Evolutionary conservation across 2,113 vertebrate genomes (phyloP), one percentile per base, ranked within the genome.

Genomic region (Sylvia atricapilla): DNA sequence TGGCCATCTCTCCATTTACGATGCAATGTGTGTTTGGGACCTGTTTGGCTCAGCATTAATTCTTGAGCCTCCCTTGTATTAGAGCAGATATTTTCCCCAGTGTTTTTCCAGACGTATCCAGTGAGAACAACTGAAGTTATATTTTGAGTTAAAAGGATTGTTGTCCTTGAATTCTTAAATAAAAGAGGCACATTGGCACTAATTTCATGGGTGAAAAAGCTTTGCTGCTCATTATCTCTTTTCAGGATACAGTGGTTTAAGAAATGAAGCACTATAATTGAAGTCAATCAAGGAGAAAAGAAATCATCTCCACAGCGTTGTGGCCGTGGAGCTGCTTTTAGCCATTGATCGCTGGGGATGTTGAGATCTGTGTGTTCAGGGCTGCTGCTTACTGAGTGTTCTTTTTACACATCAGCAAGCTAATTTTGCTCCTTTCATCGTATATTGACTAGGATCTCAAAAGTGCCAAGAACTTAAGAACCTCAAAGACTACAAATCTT

Each of bases 171-270:
- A 72, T 96, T 94, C 72, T 80, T 25, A 19, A 95, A 67, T 87
- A 73, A 86, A 96, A 96, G 81, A 94, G 66, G 52, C 81, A 64
- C 64, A 75, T 55, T 66, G 90, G 66, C 85, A 83, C 83, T 93
- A 84, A 95, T 97, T 97, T 95, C 93, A 64, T 84, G 96, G 97
- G 90, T 92, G 91, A 94, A 95, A 90, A 96, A 82, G 53, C 90
- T 92, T 93, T 84, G 63, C 43, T 91, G 59, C 94, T 97, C 94
- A 89, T 94, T 95, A 91, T 92, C 87, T 95, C 92, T 91, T 86
- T 85, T 88, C 89, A 92, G 79, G 79, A 96, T 89, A 64, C 62
- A 83, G 91, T 93, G 89, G 62, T 66, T 39, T 82, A 74, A 67
- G 93, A 94, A 95, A 77, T 76, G 63, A 96, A 93, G 66, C 88